phyloP scores from a whole-genome alignment of 2,888 invertebrate species.

The Synanthedon myopaeformis region DNA sequence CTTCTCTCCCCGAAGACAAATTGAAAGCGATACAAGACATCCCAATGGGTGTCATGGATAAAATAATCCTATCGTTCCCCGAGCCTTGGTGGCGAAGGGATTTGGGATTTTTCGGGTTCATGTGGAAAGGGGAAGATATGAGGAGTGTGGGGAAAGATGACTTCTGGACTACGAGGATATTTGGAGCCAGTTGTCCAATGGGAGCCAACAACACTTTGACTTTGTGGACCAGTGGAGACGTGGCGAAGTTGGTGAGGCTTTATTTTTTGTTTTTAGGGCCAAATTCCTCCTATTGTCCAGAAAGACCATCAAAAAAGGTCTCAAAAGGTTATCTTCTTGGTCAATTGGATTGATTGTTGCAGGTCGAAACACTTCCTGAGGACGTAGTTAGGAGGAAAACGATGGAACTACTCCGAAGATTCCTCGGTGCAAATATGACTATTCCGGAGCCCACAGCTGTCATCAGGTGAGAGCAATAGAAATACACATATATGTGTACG shows the following conservation, averaged over 20 bases:
- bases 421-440: conserved; percentile 28
- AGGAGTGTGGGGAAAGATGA: conserved; percentile 9
- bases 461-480: conserved; percentile 18
- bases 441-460: conserved; percentile 43
- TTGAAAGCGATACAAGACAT: conserved; percentile 66
- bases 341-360: neutral
- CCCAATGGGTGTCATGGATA: conserved; percentile 75
- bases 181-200: conserved; percentile 17
- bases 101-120: conserved; percentile 26
- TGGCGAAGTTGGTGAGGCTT: conserved; percentile 12
- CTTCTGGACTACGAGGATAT: conserved; percentile 20
- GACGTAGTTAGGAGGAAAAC: conserved; percentile 39
- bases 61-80: conserved; percentile 75
- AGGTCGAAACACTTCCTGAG: conserved; percentile 49
- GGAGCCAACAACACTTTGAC: conserved; percentile 17
- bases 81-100: conserved; percentile 73
- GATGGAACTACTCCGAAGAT: conserved; percentile 33
- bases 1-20: conserved; percentile 67
- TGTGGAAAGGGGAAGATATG: conserved; percentile 42
- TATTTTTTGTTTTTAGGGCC: neutral
- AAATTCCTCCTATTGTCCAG: too few relatives aligned
- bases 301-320: too few relatives aligned
- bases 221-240: conserved; percentile 26
- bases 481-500: too few relatives aligned
- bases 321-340: too few relatives aligned